These are phyloP conservation scores for Pogonocherus hispidulus DNA, from an alignment of 2,888 invertebrate genomes.

Conservation along the genomic window DNA sequence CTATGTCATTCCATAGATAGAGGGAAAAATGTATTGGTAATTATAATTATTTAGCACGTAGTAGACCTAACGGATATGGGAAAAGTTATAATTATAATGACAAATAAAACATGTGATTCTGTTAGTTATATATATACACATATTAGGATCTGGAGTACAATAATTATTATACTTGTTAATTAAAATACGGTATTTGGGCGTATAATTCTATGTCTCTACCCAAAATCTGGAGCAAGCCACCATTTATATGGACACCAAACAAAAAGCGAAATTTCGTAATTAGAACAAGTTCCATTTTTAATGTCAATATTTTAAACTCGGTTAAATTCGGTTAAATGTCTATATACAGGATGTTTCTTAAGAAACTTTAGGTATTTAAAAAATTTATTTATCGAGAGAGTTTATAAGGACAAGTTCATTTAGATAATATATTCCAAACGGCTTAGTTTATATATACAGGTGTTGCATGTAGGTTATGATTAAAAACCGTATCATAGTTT, in stretches of 20 bases:
- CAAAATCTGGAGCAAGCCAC: slow-evolving; percentile 18
- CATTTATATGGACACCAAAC: slow-evolving; percentile 18
- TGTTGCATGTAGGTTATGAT: too few relatives aligned
- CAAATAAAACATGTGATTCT: slow-evolving; percentile 59
- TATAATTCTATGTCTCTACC: slow-evolving; percentile 8
- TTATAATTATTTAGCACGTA: slow-evolving; percentile 61
- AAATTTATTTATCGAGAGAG: too few relatives aligned
- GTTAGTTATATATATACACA: slow-evolving; percentile 60
- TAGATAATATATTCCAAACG: too few relatives aligned
- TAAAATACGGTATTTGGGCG: slow-evolving; percentile 26
- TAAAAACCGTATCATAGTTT: too few relatives aligned
- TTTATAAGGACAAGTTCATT: too few relatives aligned
- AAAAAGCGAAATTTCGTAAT: slow-evolving; percentile 29
- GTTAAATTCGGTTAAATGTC: background rate
- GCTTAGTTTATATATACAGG: too few relatives aligned
- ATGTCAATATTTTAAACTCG: background rate
- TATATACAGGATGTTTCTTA: background rate
- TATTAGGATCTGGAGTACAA: slow-evolving; percentile 53
- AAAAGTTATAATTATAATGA: slow-evolving; percentile 59
- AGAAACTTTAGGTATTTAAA: too few relatives aligned
- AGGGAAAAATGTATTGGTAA: slow-evolving; percentile 49
- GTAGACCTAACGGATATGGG: slow-evolving; percentile 62
- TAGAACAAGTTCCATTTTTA: slow-evolving; percentile 12
- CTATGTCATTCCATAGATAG: slow-evolving; percentile 43
- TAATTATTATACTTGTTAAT: slow-evolving; percentile 21